phyloP scores from a whole-genome alignment of 92 coral and sea anemone species.

The Galaxea fascicularis region DNA sequence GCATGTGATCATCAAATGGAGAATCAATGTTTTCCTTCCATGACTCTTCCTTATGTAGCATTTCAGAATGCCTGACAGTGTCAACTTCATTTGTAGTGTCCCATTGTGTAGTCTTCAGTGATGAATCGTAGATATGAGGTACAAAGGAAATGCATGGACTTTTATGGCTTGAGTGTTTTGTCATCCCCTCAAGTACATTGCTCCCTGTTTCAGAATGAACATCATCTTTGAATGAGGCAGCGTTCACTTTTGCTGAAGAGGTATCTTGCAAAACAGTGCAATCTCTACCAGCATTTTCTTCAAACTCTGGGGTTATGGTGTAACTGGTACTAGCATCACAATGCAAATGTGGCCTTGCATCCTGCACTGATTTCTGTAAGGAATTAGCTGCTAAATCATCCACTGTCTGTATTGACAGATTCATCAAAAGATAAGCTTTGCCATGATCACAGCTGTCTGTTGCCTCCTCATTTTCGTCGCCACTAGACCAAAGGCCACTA shows the following conservation, averaged over 20 bases:
- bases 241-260: neutral
- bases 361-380: neutral
- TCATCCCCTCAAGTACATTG: neutral
- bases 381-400: neutral
- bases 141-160: neutral
- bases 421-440: neutral
- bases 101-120: neutral
- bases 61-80: neutral
- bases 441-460: neutral
- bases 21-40: constrained; percentile 34
- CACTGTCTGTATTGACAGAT: neutral
- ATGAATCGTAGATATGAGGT: neutral
- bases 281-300: neutral
- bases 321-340: neutral
- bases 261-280: constrained; percentile 2
- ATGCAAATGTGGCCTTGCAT: neutral
- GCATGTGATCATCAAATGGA: constrained; percentile 50
- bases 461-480: constrained; percentile 19
- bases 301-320: too few relatives aligned
- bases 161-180: neutral
- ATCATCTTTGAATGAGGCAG: neutral
- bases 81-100: neutral
- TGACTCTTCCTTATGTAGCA: neutral
- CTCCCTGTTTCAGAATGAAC: neutral
- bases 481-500: constrained; percentile 46